Percentiles rank a stretch among this genome's conserved stretches.
phyloP scores from a whole-genome alignment of 2,113 vertebrate species.

The Diadophis punctatus region DNA sequence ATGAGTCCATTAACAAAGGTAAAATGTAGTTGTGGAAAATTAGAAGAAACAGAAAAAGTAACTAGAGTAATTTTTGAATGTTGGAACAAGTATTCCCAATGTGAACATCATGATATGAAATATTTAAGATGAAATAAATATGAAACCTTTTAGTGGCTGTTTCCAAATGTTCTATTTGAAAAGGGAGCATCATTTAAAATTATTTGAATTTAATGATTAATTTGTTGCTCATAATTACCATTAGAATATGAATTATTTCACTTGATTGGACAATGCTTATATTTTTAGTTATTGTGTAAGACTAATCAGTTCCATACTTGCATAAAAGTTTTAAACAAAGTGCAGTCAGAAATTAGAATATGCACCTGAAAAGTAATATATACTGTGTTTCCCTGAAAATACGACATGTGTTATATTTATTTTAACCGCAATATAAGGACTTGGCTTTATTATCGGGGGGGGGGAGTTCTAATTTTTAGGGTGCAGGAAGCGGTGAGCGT shows the following conservation, averaged over 20 bases:
- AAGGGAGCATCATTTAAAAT: neutral
- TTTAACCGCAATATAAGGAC: no score
- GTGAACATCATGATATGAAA: neutral
- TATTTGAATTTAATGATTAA: neutral
- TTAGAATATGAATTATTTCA: neutral
- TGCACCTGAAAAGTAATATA: neutral
- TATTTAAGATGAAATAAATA: neutral
- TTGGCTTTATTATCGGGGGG: no score
- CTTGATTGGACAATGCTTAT: neutral
- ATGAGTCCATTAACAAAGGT: slow-evolving; percentile 86
- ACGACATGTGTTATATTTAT: no score
- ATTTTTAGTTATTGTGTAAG: neutral
- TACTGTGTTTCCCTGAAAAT: no score
- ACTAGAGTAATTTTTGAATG: neutral
- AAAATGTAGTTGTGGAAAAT: slow-evolving; percentile 42
- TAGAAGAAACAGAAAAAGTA: neutral
- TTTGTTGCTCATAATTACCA: neutral
- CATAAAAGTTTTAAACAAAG: neutral
- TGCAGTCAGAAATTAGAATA: neutral
- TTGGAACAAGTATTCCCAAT: neutral
- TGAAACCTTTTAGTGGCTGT: neutral
- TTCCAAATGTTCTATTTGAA: neutral
- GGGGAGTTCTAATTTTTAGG: no score
- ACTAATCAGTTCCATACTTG: neutral
- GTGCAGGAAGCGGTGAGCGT: no score